Base-by-base conservation (phyloP, 2,113 vertebrate genomes). In the Brienomyrus brachyistius region DNA sequence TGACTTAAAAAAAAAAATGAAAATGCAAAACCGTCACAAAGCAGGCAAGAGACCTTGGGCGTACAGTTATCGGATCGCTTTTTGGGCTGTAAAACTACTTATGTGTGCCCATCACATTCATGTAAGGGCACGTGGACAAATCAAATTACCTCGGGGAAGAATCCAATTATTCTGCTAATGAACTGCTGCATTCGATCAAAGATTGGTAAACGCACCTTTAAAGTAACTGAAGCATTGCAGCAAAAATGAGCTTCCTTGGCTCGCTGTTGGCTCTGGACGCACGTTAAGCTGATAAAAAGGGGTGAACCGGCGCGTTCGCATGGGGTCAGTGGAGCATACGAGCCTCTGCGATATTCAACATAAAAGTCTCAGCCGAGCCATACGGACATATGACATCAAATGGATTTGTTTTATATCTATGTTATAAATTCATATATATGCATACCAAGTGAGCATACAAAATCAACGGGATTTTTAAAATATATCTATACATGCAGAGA, bases 61-160 rank as follows among this genome's bases (percentile, higher is more conserved):
- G 19, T 17, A 52, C 77, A 6, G 13, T 21, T 83, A 83, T 40
- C 21, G 84, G 77, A 89, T 56, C 43, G 50, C 70, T 82, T 89
- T 82, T 62, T 84, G 31, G 54, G 35, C 77, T 47, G 40, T n/a
- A 89, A 52, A 89, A 48, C 89, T 85, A 40, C 80, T 54, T 40
- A 89, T 54, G 77, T 45, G 77, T 85, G 89, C 54, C 88, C 52
- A 85, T 89, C 50, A 83, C 77, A 89, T 43, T 84, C 51, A 31
- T 85, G 89, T 89, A 10, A 89, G 23, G 77, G 11, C 43, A 62
- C 50, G 80, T 59, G 52, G 89, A 84, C 40, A 56, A 85, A 84
- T 89, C 77, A 85, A 59, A 89, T 56, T 59, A 84, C 80, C 52
- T 48, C 21, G 27, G 77, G 80, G 77, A 89, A 51, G 52, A 48